Base-by-base conservation (phyloP, 2,113 vertebrate species). In the Muntiacus reevesi region DNA sequence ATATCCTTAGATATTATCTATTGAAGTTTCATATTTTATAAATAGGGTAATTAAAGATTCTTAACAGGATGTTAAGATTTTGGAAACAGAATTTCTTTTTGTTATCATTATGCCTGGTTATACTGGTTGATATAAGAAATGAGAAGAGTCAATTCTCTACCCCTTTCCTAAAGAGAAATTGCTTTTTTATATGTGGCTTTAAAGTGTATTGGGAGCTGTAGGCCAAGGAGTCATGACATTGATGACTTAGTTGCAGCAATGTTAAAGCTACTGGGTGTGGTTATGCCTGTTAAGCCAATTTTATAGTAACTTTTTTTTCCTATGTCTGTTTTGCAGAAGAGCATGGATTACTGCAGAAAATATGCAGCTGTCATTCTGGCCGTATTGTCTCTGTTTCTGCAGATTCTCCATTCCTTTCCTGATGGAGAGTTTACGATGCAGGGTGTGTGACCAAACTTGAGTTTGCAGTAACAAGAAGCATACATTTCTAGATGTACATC, bases 381-480 rank as follows among this genome's bases (percentile, higher is more conserved):
- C 71, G 88, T 99, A 62, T 85, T 99, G 97, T 99, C 98, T 97
- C 95, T 99, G 67, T 98, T 99, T 98, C 97, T 99, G 97, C 99
- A 99, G 91, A 97, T 99, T 91, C 99, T 99, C 91, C 99, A 99
- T 95, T 99, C 99, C 89, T 99, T 99, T 97, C 99, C 99, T 94
- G 99, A 99, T 83, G 99, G 97, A 87, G 99, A 99, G n/a, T 98
- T 99, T 86, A 97, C 98, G 82, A 97, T 99, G 98, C 99, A 99
- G 95, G 99, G 99, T 99, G 96, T 98, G 99, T 99, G 99, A 99
- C 99, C 89, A 94, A 54, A 91, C 21, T 87, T 94, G 54, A 71
- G 36, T 40, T 8, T 98, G 89, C 83, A 97, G 76, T 96, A 97
- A 87, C 60, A 82, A 81, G 87, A 57, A 87, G 57, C 13, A 87